Evolutionary conservation across 2,888 invertebrate genomes (phyloP), one percentile per base, ranked within the genome.

Genomic region (Acanthosepion pharaonis): DNA sequence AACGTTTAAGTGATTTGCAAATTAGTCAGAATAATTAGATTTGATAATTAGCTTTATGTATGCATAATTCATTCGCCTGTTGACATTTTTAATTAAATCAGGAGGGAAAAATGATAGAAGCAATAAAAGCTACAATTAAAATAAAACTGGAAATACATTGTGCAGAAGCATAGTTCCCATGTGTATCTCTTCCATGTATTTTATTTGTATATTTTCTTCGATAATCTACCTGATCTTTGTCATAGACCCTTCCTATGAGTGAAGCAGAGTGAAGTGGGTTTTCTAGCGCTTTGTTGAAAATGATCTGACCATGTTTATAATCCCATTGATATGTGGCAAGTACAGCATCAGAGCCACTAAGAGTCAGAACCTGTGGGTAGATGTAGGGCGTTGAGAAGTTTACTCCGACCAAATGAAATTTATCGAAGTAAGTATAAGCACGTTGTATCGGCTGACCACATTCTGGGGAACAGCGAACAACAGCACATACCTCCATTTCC

Each of bases 301-400:
- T 49, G 11, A 92, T 92, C 53, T 92, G n/a, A 25, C 92, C 92
- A 23, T 95, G 94, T 6, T 94, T 94, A 94, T 95, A 96, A 1
- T 94, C 95, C 95, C 95, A 95, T 23, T 94, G 59, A 5, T 94
- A 93, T 4, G 94, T 49, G 6, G 95, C 95, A 20, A 96, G 94
- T 8, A 55, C 25, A n/a, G 28, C 94, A 5, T 94, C 94, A 5
- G 95, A 94, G 9, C 94, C 91, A 53, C 95, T 92, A 1, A 95
- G 94, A 8, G 96, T 78, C 18, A 96, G 92, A 23, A 96, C 95
- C 94, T 96, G 96, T 0, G 96, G 96, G 92, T 95, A 96, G 15
- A 96, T 94, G 94, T 95, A 96, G 1, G 94, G 94, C 5, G 96
- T 96, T 28, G 94, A 91, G 94, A 96, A 95, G 28, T 95, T 95